Percentiles rank a stretch among this genome's conserved stretches.
phyloP scores from a whole-genome alignment of 2,797 vertebrate species.

The Brachyrhaphis roseni region DNA sequence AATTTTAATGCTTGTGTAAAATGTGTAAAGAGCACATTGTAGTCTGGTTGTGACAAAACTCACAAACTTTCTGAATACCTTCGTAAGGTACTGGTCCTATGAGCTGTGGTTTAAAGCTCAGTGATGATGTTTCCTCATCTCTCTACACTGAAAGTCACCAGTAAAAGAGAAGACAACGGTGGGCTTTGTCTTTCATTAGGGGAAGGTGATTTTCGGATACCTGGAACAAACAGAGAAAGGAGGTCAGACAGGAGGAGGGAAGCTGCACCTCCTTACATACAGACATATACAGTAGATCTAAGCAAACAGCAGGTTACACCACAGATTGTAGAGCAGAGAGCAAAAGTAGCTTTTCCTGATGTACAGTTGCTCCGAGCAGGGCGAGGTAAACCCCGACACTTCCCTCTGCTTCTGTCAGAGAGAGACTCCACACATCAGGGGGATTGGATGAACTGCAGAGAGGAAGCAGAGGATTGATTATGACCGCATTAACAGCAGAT shows the following conservation, averaged over 20 bases:
- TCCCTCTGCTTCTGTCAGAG: neutral
- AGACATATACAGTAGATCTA: neutral
- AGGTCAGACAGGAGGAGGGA: neutral
- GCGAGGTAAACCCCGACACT: neutral
- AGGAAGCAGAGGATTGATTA: neutral
- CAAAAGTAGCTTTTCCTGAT: neutral
- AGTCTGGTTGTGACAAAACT: no score
- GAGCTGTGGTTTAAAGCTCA: neutral
- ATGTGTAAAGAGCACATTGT: no score
- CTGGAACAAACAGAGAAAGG: neutral
- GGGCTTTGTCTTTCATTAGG: neutral
- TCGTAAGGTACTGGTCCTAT: neutral
- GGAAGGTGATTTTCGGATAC: neutral
- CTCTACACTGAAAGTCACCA: neutral
- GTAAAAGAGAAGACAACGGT: neutral
- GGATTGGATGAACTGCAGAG: neutral
- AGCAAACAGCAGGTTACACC: neutral
- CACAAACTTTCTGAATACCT: neutral
- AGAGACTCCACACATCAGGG: neutral
- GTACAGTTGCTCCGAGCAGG: neutral
- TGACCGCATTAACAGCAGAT: neutral
- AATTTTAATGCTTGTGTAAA: neutral
- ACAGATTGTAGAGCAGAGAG: neutral
- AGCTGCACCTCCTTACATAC: neutral
- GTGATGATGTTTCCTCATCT: neutral